Evolutionary conservation across 2,888 invertebrate species (phyloP).

Genomic region (Vanessa cardui): DNA sequence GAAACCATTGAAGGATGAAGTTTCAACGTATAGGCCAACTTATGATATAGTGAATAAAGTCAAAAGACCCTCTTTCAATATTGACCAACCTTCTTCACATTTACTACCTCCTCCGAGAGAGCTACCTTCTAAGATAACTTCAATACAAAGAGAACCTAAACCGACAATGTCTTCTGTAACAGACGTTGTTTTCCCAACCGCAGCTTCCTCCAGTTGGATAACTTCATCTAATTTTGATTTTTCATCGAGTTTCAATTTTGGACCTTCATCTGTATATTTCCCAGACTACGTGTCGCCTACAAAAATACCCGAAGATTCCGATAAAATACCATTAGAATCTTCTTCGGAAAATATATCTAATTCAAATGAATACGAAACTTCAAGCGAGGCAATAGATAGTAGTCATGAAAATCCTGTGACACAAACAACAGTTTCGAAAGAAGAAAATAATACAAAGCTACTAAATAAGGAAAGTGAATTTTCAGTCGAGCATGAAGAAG

Average conservation of each 20-base stretch:
- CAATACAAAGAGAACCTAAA: conserved; percentile 50
- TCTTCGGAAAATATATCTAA: conserved; percentile 48
- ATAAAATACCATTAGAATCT: conserved; percentile 54
- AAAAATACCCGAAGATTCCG: conserved; percentile 46
- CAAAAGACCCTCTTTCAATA: conserved; percentile 63
- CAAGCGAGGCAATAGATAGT: conserved; percentile 55
- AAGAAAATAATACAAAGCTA: conserved; percentile 23
- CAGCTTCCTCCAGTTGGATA: conserved; percentile 73
- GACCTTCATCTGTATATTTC: conserved; percentile 64
- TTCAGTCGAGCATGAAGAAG: neutral
- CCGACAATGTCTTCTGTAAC: conserved; percentile 48
- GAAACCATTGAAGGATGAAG: conserved; percentile 67
- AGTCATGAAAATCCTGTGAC: conserved; percentile 52
- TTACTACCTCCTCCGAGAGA: conserved; percentile 69
- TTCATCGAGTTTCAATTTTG: conserved; percentile 70
- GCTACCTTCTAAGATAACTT: conserved; percentile 52
- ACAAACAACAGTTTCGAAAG: conserved; percentile 50
- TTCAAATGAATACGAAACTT: conserved; percentile 60
- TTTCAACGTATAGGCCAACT: conserved; percentile 73
- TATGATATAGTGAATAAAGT: conserved; percentile 69
- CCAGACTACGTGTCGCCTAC: conserved; percentile 55
- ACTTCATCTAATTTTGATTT: conserved; percentile 74
- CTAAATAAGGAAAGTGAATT: conserved; percentile 44
- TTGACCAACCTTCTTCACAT: conserved; percentile 70
- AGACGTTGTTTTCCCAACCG: conserved; percentile 71